Evolutionary conservation across 2,888 invertebrate species (phyloP).

Genomic region (Elegia similella): DNA sequence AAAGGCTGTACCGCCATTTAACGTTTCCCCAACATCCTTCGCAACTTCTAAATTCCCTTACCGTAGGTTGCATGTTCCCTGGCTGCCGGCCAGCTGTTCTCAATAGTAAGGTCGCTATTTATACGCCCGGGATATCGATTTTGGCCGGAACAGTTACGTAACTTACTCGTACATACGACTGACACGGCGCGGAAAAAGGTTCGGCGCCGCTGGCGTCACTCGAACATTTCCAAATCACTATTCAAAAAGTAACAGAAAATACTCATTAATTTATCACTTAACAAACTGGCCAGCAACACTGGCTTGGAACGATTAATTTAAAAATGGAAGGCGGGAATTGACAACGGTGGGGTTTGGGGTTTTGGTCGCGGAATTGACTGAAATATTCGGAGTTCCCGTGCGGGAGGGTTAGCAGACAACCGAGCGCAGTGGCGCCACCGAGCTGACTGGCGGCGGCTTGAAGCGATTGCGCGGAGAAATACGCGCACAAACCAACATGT

Average conservation of each 20-base stretch:
- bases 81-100: conserved; percentile 74
- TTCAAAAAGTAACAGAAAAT: conserved; percentile 23
- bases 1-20: not conserved
- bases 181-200: conserved; percentile 54
- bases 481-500: conserved; percentile 37
- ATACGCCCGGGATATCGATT: conserved; percentile 77
- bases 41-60: conserved; percentile 38
- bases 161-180: conserved; percentile 38
- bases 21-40: not conserved
- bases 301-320: conserved; percentile 20
- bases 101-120: conserved; percentile 68
- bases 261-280: conserved; percentile 11
- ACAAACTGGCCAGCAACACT: conserved; percentile 9
- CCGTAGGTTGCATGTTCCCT: conserved; percentile 72
- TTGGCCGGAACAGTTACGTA: conserved; percentile 75
- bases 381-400: conserved; percentile 34
- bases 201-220: conserved; percentile 51
- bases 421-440: conserved; percentile 65
- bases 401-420: conserved; percentile 46
- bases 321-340: conserved; percentile 57
- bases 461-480: conserved; percentile 62
- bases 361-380: conserved; percentile 49
- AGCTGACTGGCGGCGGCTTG: conserved; percentile 53
- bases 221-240: conserved; percentile 50
- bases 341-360: conserved; percentile 33